Evolutionary conservation across 2,797 vertebrate genomes (phyloP).

Genomic region (Sus cebifrons): DNA sequence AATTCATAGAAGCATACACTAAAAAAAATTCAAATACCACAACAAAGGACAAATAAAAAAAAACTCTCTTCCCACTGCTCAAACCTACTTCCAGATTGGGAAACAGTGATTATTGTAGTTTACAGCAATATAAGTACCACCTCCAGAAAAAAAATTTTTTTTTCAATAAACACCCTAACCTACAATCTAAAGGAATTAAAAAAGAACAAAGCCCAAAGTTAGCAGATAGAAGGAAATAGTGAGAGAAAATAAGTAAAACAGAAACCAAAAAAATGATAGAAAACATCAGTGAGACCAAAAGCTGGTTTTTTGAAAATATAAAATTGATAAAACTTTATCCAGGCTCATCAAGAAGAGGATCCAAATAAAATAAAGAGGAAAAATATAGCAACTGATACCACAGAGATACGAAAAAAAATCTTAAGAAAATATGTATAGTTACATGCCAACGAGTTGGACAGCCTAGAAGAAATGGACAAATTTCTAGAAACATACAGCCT

Average conservation of each 20-base stretch:
- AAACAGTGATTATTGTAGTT: not conserved
- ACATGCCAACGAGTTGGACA: not conserved
- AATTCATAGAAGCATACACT: constrained; percentile 1
- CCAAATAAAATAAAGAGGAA: not conserved
- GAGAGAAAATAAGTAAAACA: not conserved
- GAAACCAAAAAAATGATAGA: not conserved
- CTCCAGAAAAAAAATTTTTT: not conserved
- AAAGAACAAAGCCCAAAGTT: not conserved
- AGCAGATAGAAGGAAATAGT: not conserved
- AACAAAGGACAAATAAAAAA: not conserved
- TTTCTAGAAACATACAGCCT: not conserved
- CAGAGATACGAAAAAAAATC: not conserved
- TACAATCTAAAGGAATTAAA: not conserved
- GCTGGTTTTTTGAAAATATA: not conserved
- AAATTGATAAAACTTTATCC: not conserved
- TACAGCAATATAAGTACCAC: not conserved
- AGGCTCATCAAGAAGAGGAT: not conserved
- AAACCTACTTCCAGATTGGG: not conserved
- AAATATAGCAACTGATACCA: not conserved
- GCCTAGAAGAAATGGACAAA: not conserved
- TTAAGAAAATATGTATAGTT: not conserved
- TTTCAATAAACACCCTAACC: not conserved
- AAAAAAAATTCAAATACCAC: not conserved
- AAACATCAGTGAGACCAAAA: not conserved
- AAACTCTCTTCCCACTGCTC: not conserved